phyloP scores from a whole-genome alignment of 2,888 invertebrate genomes.

The Parasteatoda lunata region DNA sequence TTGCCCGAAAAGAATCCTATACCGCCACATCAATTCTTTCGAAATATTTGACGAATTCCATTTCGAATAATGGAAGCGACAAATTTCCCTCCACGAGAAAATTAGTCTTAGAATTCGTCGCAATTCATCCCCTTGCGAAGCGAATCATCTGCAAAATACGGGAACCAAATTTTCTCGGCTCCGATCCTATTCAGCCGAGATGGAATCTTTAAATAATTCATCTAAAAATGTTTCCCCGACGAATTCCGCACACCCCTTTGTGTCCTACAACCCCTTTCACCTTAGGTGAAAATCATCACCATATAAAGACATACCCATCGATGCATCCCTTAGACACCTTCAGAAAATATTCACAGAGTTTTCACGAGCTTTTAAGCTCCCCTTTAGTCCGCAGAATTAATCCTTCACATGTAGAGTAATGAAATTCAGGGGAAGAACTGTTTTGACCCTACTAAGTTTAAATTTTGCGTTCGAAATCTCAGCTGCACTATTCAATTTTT shows the following conservation, averaged over 20 bases:
- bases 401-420: conserved; percentile 23
- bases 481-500: too few relatives aligned
- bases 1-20: too few relatives aligned
- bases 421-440: not conserved
- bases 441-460: too few relatives aligned
- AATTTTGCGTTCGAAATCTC: too few relatives aligned
- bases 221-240: conserved; percentile 54
- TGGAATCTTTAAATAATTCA: conserved; percentile 58
- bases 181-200: not conserved
- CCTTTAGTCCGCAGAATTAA: conserved; percentile 46
- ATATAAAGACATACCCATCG: conserved; percentile 33
- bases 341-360: conserved; percentile 25
- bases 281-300: conserved; percentile 31
- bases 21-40: too few relatives aligned
- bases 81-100: conserved; percentile 33
- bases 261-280: too few relatives aligned
- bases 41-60: not conserved
- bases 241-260: conserved; percentile 18
- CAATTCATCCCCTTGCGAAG: conserved; percentile 26
- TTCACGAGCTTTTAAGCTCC: conserved; percentile 47
- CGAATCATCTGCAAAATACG: conserved; percentile 28
- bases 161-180: not conserved
- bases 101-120: conserved; percentile 49
- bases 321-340: conserved; percentile 8
- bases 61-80: not conserved